phyloP scores from a whole-genome alignment of 1,140 invertebrate species.

The Phthorimaea operculella region DNA sequence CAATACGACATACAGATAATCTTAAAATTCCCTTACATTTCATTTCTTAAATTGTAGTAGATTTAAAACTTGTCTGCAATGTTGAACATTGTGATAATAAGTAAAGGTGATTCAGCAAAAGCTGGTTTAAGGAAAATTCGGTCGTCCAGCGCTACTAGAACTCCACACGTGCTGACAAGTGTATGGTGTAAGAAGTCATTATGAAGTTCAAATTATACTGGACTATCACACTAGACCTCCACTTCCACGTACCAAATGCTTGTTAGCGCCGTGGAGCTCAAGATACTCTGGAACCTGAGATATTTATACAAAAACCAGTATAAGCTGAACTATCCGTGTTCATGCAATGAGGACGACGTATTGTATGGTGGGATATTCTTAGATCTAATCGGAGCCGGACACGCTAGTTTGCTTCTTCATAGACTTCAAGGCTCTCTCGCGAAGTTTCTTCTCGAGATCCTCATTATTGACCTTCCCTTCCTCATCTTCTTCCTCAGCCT shows the following conservation, averaged over 20 bases:
- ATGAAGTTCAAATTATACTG: no score
- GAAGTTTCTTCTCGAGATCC: conserved; percentile 85
- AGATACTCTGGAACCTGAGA: no score
- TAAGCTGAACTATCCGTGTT: no score
- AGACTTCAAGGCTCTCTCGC: conserved; percentile 83
- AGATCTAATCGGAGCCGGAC: conserved; percentile 56
- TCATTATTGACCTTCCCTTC: conserved; percentile 79
- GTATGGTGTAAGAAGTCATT: no score
- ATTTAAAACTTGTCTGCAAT: conserved; percentile 14
- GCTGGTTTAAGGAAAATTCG: background rate
- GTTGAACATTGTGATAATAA: background rate
- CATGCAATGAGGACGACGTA: no score
- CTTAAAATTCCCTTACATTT: conserved; percentile 33
- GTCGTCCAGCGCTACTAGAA: no score
- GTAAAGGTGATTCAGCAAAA: background rate
- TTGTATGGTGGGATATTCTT: background rate
- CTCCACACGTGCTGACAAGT: no score
- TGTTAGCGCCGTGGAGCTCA: no score
- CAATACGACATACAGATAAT: conserved; percentile 48
- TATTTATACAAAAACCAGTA: no score
- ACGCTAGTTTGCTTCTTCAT: conserved; percentile 70
- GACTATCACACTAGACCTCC: no score
- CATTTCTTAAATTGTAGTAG: conserved; percentile 32
- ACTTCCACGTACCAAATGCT: no score
- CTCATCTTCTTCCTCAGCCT: conserved; percentile 74